Conservation (phyloP, 2,888 invertebrate genomes). For the Cyrtodaria siliqua region DNA sequence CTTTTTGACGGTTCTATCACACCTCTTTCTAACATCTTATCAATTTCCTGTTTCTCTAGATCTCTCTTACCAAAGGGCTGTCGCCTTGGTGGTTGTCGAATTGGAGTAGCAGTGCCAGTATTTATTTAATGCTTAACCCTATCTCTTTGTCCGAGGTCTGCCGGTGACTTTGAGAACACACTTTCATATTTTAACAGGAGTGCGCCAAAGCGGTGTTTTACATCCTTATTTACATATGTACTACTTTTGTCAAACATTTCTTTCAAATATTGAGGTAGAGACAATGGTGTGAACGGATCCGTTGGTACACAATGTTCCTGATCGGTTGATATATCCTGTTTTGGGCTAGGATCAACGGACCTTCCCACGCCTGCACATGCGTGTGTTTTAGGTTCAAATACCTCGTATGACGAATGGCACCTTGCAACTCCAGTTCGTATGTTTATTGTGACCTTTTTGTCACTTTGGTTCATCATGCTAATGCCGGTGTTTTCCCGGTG, state of each 20-base stretch:
- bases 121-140: constrained; percentile 34
- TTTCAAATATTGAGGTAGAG: constrained; percentile 23
- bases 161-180: constrained; percentile 36
- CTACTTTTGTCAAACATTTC: constrained; percentile 39
- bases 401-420: too few species aligned
- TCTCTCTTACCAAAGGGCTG: constrained; percentile 35
- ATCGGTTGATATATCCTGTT: too few species aligned
- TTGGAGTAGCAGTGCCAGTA: constrained; percentile 32
- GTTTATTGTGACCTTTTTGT: too few species aligned
- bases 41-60: constrained; percentile 24
- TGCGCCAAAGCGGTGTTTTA: constrained; percentile 1
- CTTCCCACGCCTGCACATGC: too few species aligned
- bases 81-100: constrained; percentile 33
- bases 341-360: too few species aligned
- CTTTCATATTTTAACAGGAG: constrained; percentile 20
- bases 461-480: constrained; percentile 24
- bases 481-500: background rate
- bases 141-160: constrained; percentile 38
- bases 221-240: background rate
- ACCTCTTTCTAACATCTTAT: constrained; percentile 33
- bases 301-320: background rate
- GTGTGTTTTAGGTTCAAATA: too few species aligned
- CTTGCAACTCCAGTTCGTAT: too few species aligned
- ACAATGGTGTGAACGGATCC: background rate
- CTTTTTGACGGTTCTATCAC: constrained; percentile 46